A percentile compares a stretch with the other conserved stretches of the same genome.
Conservation (phyloP, 2,888 invertebrate species). For the Sinohyriopsis cumingii region DNA sequence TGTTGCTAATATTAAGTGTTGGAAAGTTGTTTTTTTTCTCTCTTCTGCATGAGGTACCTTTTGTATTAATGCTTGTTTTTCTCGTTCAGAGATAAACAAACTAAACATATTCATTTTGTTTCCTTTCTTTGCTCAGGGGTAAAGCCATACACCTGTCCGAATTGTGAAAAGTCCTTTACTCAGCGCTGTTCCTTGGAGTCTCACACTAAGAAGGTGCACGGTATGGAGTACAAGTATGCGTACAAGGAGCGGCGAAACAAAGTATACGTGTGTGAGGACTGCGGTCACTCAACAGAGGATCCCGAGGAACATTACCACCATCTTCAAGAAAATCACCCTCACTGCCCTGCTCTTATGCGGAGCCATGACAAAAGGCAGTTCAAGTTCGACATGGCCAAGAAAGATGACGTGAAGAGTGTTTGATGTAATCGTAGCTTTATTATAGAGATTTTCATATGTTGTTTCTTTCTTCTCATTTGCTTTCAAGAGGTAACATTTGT, state of each 20-base stretch:
- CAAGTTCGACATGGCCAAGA: conserved; percentile 57
- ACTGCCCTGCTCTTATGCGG: conserved; percentile 91
- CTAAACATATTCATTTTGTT: not conserved
- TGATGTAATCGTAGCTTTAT: too few species aligned
- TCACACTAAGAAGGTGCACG: conserved; percentile 97
- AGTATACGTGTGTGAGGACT: conserved; percentile 99
- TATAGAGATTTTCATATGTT: too few species aligned
- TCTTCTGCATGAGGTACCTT: too few species aligned
- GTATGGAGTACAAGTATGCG: conserved; percentile 95
- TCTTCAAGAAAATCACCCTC: conserved; percentile 79
- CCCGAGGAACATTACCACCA: conserved; percentile 97
- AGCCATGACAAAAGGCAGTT: conserved; percentile 98
- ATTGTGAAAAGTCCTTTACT: conserved; percentile 99
- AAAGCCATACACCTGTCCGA: conserved; percentile 97
- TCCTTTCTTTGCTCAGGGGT: conserved; percentile 78
- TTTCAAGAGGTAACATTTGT: too few species aligned
- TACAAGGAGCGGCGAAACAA: conserved; percentile 98
- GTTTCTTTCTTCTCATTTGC: too few species aligned
- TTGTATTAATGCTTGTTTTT: too few species aligned
- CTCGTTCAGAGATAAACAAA: not conserved
- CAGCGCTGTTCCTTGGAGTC: conserved; percentile 99
- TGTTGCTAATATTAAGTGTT: too few species aligned
- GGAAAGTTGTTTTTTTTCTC: too few species aligned
- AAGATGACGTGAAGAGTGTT: conserved; percentile 1
- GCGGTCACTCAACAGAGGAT: conserved; percentile 97